phyloP scores from a whole-genome alignment of 2,113 vertebrate species.

The Trochalopteron elliotii region DNA sequence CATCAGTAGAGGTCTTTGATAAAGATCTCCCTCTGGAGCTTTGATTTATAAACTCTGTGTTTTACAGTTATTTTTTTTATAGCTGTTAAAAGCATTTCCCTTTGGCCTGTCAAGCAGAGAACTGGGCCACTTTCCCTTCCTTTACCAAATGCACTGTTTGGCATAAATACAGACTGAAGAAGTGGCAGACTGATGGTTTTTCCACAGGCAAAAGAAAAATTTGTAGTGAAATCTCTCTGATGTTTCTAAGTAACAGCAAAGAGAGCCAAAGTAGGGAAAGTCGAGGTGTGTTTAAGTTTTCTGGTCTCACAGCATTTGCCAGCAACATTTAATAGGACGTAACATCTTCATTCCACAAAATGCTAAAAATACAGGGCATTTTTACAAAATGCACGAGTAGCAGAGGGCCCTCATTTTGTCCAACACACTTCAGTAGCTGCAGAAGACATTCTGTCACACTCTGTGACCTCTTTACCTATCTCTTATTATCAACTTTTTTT shows the following conservation, averaged over 20 bases:
- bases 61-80: background rate
- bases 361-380: background rate
- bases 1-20: background rate
- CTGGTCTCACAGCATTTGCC: background rate
- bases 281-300: background rate
- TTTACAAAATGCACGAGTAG: background rate
- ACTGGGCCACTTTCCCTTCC: background rate
- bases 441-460: background rate
- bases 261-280: background rate
- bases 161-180: background rate
- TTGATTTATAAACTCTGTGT: background rate
- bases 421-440: background rate
- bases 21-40: background rate
- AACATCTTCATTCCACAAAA: background rate
- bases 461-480: background rate
- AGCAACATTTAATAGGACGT: background rate
- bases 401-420: background rate
- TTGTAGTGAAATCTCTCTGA: background rate
- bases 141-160: background rate
- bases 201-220: background rate
- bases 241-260: background rate
- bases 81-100: background rate
- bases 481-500: background rate
- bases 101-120: background rate
- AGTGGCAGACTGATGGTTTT: background rate